Conservation (phyloP, 2,113 vertebrate genomes). For the Hippoglossus stenolepis region DNA sequence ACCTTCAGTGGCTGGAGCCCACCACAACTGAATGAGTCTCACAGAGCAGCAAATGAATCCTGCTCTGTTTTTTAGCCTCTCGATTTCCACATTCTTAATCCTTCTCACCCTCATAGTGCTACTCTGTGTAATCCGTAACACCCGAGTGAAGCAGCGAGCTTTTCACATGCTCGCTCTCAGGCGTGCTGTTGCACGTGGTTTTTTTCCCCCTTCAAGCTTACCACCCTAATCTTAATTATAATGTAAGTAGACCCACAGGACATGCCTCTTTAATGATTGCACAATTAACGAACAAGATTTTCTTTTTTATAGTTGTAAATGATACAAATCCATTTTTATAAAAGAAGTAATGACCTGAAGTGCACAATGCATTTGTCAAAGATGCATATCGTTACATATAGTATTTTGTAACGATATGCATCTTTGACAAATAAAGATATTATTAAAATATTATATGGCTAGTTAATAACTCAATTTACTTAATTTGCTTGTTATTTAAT, state of each 20-base stretch:
- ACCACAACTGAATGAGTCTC: conserved; percentile 35
- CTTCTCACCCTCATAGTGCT: conserved; percentile 32
- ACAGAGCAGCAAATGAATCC: conserved; percentile 49
- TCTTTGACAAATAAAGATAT: too few species aligned
- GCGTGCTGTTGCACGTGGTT: conserved; percentile 7
- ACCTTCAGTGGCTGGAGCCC: conserved; percentile 53
- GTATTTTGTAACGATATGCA: neutral
- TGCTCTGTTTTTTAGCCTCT: conserved; percentile 45
- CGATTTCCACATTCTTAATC: conserved; percentile 57
- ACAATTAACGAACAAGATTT: conserved; percentile 5
- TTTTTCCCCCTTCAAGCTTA: conserved; percentile 8
- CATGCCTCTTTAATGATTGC: conserved; percentile 15
- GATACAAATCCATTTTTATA: neutral
- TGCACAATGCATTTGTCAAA: neutral
- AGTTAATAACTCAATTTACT: too few species aligned
- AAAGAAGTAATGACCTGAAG: neutral
- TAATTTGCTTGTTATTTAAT: too few species aligned
- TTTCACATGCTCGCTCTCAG: conserved; percentile 45
- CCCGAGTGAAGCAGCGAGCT: conserved; percentile 36
- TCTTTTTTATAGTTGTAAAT: conserved; percentile 9
- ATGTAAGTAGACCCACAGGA: conserved; percentile 13
- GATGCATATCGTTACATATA: neutral
- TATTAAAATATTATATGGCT: neutral
- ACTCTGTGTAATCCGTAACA: conserved; percentile 55
- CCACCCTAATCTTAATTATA: conserved; percentile 48